A percentile compares a stretch with the other conserved stretches of the same genome.
Conservation (phyloP, 2,888 invertebrate species). For the Pachliopta kotzebuea region DNA sequence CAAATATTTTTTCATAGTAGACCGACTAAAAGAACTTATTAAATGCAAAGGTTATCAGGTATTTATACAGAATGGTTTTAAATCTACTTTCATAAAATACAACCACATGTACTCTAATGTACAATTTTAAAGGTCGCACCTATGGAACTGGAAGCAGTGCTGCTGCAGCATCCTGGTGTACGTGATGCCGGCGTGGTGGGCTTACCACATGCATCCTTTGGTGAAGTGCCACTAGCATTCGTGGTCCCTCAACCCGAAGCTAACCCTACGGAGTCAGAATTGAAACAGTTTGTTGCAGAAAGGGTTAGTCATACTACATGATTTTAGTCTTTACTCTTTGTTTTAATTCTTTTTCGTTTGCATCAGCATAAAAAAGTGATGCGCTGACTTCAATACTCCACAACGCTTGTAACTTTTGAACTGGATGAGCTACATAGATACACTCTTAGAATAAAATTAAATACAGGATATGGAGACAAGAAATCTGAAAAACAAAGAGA, state of each 20-base stretch:
- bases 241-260: constrained; percentile 48
- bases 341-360: no score
- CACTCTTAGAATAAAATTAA: no score
- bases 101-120: not conserved
- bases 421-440: no score
- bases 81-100: no score
- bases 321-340: no score
- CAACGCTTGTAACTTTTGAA: no score
- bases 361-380: no score
- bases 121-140: constrained; percentile 81
- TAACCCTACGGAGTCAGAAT: constrained; percentile 32
- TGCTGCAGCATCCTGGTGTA: constrained; percentile 83
- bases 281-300: constrained; percentile 34
- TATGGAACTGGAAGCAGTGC: constrained; percentile 86
- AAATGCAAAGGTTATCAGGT: constrained; percentile 89
- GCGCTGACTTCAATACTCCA: no score
- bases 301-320: constrained; percentile 24
- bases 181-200: constrained; percentile 88
- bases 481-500: no score
- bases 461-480: no score
- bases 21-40: constrained; percentile 89
- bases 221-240: constrained; percentile 84
- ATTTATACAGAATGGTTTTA: not conserved
- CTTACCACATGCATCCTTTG: constrained; percentile 81
- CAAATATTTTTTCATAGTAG: constrained; percentile 85